Percentiles rank a stretch among this genome's conserved stretches.
Conservation (phyloP, 2,113 vertebrate genomes). For the Erythrocebus patas region DNA sequence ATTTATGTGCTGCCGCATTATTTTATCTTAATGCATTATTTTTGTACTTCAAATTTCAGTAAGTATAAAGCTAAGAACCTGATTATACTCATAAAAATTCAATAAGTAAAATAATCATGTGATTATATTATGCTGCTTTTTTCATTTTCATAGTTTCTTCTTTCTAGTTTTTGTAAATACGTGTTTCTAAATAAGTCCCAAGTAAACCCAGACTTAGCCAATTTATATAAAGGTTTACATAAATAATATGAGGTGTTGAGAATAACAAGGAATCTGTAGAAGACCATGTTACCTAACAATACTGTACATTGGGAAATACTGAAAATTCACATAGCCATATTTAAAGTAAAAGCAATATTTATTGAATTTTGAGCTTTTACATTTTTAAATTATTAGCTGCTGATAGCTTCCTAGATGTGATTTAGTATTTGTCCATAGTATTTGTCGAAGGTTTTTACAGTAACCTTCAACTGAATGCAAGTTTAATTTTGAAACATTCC, state of each 20-base stretch:
- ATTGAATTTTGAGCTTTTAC: not conserved
- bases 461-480: not conserved
- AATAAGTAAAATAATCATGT: not conserved
- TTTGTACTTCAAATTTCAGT: not conserved
- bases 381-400: slow-evolving; percentile 13
- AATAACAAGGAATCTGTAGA: not conserved
- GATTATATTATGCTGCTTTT: not conserved
- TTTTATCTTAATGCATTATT: slow-evolving; percentile 14
- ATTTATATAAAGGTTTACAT: not conserved
- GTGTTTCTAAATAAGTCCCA: not conserved
- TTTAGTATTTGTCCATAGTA: slow-evolving; percentile 10
- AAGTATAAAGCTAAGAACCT: not conserved
- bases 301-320: not conserved
- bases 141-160: not conserved
- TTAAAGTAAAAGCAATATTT: not conserved
- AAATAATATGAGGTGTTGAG: not conserved
- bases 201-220: not conserved
- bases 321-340: not conserved
- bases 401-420: not conserved
- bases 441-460: slow-evolving; percentile 9
- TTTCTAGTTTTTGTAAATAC: not conserved
- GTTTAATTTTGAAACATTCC: slow-evolving; percentile 49
- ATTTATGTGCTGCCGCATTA: not conserved
- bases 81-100: not conserved
- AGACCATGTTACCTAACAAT: not conserved